phyloP scores from a whole-genome alignment of 2,797 vertebrate species.

The Sebastes itinus region DNA sequence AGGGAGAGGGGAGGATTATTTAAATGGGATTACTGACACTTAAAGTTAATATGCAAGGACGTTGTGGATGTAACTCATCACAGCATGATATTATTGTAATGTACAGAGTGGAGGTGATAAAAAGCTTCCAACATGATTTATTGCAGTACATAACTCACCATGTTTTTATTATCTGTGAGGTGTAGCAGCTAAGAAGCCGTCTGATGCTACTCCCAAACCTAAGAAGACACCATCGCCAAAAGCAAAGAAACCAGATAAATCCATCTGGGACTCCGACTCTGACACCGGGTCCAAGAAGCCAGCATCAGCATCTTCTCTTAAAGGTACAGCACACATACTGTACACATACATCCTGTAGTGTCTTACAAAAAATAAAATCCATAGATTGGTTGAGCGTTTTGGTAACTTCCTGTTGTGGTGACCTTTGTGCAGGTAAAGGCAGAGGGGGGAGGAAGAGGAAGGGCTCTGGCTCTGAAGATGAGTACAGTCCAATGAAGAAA shows the following conservation, averaged over 20 bases:
- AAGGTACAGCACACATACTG: conserved; percentile 76
- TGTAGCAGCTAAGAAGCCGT: conserved; percentile 84
- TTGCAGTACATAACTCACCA: not conserved
- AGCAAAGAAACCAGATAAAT: conserved; percentile 91
- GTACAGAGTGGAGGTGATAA: not conserved
- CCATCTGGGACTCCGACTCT: conserved; percentile 94
- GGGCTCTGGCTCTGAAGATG: conserved; percentile 92
- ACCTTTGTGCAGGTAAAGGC: conserved; percentile 86
- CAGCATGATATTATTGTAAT: not conserved
- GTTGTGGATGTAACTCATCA: not conserved
- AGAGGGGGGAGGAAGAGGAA: conserved; percentile 95
- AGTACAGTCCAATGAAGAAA: conserved; percentile 93
- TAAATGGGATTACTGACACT: not conserved
- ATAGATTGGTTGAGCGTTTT: not conserved
- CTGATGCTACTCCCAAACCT: conserved; percentile 85
- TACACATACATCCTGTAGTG: not conserved
- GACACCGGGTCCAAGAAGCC: conserved; percentile 91
- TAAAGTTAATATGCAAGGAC: not conserved
- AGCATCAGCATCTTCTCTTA: conserved; percentile 74
- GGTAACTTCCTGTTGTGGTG: not conserved
- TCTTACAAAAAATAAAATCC: accelerated
- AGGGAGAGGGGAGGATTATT: not conserved
- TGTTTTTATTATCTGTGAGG: conserved; percentile 1
- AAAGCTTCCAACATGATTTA: not conserved
- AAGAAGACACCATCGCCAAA: conserved; percentile 88